These are phyloP conservation scores for Cabera pusaria DNA, from an alignment of 2,888 invertebrate species.

Conservation along the genomic window DNA sequence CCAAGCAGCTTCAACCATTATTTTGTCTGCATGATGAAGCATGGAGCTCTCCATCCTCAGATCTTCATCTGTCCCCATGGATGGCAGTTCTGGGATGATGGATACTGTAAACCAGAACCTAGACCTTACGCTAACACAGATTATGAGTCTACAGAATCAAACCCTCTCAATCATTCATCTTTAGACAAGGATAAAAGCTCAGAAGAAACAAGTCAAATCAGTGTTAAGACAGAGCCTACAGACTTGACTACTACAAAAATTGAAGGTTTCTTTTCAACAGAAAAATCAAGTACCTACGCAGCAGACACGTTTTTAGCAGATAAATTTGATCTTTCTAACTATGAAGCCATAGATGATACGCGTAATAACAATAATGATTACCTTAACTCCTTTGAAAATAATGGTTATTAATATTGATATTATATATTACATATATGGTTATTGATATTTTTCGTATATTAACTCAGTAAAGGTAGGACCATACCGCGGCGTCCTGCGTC, in stretches of 20 bases:
- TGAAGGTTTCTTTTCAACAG: constrained; percentile 64
- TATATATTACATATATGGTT: too few species aligned
- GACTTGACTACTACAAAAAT: constrained; percentile 39
- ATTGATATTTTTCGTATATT: too few species aligned
- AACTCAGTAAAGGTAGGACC: too few species aligned
- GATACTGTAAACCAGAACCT: constrained; percentile 60
- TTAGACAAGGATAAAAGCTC: constrained; percentile 22
- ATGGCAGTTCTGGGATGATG: constrained; percentile 61
- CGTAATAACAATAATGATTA: constrained; percentile 38
- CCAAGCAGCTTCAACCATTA: constrained; percentile 63
- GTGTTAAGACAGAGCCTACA: constrained; percentile 15
- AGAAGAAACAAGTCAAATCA: constrained; percentile 12
- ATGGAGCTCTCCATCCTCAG: constrained; percentile 56
- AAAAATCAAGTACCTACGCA: constrained; percentile 52
- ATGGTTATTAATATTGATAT: too few species aligned
- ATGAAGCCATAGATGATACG: constrained; percentile 55
- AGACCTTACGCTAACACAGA: constrained; percentile 16
- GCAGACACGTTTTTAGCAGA: constrained; percentile 73
- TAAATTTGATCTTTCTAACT: constrained; percentile 64
- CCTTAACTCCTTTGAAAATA: constrained; percentile 52
- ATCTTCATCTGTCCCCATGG: constrained; percentile 74
- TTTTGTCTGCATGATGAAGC: constrained; percentile 63
- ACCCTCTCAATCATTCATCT: too few species aligned
- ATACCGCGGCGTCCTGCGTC: too few species aligned
- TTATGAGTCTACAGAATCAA: constrained; percentile 1